Evolutionary conservation across 2,113 vertebrate genomes (phyloP).

Genomic region (Sprattus sprattus): DNA sequence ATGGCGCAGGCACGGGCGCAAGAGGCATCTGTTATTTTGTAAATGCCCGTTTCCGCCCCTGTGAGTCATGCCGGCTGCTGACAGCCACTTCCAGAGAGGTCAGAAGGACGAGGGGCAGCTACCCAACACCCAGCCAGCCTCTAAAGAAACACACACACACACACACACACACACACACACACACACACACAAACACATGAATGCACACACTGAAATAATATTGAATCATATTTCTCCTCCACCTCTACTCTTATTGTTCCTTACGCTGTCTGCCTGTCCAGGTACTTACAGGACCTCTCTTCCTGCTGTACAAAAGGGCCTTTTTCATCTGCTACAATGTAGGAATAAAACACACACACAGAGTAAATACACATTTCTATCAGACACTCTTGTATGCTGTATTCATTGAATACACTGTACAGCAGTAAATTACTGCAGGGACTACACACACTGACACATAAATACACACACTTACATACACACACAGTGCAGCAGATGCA

Average conservation of each 20-base stretch:
- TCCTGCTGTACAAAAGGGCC: no score
- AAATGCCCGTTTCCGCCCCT: background rate
- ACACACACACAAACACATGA: background rate
- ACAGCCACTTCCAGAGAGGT: background rate
- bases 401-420: background rate
- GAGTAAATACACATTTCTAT: no score
- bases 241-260: no score
- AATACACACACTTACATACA: background rate
- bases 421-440: background rate
- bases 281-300: no score
- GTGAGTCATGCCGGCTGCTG: background rate
- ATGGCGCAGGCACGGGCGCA: background rate
- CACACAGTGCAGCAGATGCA: constrained; percentile 2
- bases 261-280: background rate
- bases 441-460: background rate
- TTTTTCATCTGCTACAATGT: no score
- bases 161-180: background rate
- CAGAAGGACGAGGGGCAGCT: no score
- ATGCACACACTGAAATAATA: background rate
- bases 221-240: no score
- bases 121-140: background rate
- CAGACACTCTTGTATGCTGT: background rate
- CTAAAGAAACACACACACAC: background rate
- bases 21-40: background rate
- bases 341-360: background rate